Percentiles rank a stretch among this genome's conserved stretches.
Evolutionary conservation across 2,113 vertebrate species (phyloP).

Genomic region (human (Homo sapiens)): GRCh38 chr17:29123501-29124000

Average conservation of each 20-base stretch:
- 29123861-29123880: no score
- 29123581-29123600: not conserved
- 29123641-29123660: rapidly evolving
- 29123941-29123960: no score
- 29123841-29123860: no score
- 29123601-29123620: not conserved
- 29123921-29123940: no score
- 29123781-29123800: no score
- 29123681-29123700: not conserved
- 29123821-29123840: no score
- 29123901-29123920: no score
- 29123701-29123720: not conserved
- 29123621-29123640: not conserved
- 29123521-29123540: not conserved
- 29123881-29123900: no score
- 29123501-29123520: not conserved
- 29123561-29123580: not conserved
- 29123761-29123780: not conserved
- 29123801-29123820: no score
- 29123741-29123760: not conserved
- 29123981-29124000: no score
- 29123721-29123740: not conserved
- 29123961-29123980: no score
- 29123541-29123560: not conserved
- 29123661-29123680: not conserved